Conservation (phyloP, 2,888 invertebrate genomes). For the Tenthredo scrophulariae region DNA sequence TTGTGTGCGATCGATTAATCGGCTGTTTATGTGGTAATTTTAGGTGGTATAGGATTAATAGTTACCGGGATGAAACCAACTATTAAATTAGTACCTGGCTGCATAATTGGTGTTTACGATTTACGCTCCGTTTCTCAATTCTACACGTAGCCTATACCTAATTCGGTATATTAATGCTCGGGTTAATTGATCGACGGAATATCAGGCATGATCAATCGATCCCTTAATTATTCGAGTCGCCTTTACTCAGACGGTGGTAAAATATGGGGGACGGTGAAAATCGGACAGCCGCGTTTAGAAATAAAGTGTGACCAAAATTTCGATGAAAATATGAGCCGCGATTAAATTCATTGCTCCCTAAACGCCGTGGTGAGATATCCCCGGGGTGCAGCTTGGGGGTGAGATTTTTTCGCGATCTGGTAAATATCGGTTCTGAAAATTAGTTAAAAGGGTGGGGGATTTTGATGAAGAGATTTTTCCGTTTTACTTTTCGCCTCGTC, state of each 20-base stretch:
- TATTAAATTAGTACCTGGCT: conserved; percentile 41
- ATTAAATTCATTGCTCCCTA: conserved; percentile 36
- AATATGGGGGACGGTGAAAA: too few species aligned
- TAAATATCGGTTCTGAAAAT: too few species aligned
- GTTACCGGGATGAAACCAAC: conserved; percentile 34
- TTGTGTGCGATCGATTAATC: conserved; percentile 10
- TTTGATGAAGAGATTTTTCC: too few species aligned
- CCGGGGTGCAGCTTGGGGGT: background rate
- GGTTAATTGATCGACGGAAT: background rate
- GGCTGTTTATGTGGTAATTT: background rate
- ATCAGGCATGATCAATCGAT: background rate
- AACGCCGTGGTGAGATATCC: background rate
- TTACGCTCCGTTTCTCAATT: conserved; percentile 21
- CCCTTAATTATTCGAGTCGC: too few species aligned
- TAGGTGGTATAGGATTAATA: background rate
- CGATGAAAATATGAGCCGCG: conserved; percentile 21
- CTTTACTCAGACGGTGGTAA: too few species aligned
- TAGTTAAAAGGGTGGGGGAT: too few species aligned
- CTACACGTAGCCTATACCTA: background rate
- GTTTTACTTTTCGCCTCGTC: too few species aligned
- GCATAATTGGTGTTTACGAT: conserved; percentile 50
- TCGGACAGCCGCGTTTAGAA: too few species aligned
- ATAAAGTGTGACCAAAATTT: too few species aligned
- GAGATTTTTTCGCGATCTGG: background rate
- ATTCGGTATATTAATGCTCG: background rate